These are phyloP conservation scores for Ceyx melanurus DNA, from an alignment of 2,113 vertebrate genomes.

Conservation along the genomic window DNA sequence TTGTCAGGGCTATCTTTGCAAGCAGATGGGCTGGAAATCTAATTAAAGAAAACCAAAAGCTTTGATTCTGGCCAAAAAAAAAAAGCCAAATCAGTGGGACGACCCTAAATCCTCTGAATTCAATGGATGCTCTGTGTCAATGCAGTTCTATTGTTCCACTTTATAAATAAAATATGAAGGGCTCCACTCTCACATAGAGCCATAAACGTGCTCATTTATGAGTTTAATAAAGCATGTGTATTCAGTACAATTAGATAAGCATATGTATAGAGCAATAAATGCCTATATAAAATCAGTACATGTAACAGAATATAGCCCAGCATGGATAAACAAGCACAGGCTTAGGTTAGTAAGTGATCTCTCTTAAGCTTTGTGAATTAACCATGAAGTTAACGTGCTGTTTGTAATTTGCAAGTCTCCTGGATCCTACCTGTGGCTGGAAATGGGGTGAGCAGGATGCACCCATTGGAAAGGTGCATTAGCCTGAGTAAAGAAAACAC, in stretches of 20 bases:
- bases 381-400: background rate
- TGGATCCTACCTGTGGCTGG: background rate
- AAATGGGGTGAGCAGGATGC: too few species aligned
- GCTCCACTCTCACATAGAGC: constrained; percentile 10
- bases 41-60: constrained; percentile 48
- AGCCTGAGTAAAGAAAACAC: too few species aligned
- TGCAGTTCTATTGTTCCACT: constrained; percentile 37
- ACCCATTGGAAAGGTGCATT: too few species aligned
- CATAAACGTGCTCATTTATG: constrained; percentile 54
- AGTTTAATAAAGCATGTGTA: constrained; percentile 50
- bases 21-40: constrained; percentile 69
- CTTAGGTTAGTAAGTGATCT: constrained; percentile 25
- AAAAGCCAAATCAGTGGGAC: constrained; percentile 34
- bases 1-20: constrained; percentile 61
- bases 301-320: background rate
- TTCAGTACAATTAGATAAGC: constrained; percentile 50
- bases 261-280: constrained; percentile 21
- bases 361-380: constrained; percentile 14
- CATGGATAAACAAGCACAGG: background rate
- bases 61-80: constrained; percentile 50
- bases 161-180: constrained; percentile 71
- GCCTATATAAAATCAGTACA: constrained; percentile 35
- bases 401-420: background rate
- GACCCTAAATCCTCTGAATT: constrained; percentile 54
- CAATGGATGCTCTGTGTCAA: constrained; percentile 41